Conservation (phyloP, 2,113 vertebrate genomes). For the Engystomops pustulosus region DNA sequence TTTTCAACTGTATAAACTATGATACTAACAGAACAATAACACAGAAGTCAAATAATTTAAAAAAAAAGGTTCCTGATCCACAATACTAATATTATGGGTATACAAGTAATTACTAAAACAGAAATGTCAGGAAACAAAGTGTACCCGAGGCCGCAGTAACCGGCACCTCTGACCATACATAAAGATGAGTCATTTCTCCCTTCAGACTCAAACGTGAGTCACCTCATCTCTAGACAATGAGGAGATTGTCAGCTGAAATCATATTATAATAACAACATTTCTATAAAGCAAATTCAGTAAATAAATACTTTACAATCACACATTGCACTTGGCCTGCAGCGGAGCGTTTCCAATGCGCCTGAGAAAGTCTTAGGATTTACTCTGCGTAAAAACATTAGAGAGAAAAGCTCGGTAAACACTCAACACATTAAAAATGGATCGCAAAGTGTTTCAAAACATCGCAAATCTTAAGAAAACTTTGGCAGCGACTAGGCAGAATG, state of each 20-base stretch:
- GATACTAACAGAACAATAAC: no score
- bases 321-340: background rate
- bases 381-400: background rate
- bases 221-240: background rate
- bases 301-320: background rate
- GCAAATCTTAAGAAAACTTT: no score
- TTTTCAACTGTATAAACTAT: no score
- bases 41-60: no score
- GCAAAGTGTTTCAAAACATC: background rate
- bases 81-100: no score
- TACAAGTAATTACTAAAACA: no score
- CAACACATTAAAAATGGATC: background rate
- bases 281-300: background rate
- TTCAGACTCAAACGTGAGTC: background rate
- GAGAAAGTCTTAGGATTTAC: background rate
- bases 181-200: background rate
- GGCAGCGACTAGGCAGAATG: no score
- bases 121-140: no score
- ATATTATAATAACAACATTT: background rate
- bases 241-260: background rate
- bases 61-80: no score
- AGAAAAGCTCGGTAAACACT: background rate
- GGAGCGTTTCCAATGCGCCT: background rate
- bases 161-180: background rate
- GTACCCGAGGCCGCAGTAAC: no score